These are phyloP conservation scores for Ditula angustiorana DNA, from an alignment of 2,888 invertebrate species.

Conservation along the genomic window DNA sequence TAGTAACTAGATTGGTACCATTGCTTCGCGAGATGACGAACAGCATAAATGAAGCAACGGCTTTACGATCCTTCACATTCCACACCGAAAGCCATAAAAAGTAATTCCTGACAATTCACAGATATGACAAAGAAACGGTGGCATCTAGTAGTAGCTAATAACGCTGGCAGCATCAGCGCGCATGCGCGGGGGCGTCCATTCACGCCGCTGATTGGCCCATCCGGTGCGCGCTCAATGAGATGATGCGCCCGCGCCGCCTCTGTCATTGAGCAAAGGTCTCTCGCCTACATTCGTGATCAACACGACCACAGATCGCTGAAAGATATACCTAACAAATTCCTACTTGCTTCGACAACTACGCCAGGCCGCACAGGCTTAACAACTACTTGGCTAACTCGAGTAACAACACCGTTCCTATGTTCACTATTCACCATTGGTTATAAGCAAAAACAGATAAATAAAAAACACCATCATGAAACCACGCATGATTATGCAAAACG, in stretches of 20 bases:
- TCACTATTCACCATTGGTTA: background rate
- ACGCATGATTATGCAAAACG: slow-evolving; percentile 60
- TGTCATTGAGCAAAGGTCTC: slow-evolving; percentile 83
- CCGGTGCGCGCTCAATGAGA: slow-evolving; percentile 85
- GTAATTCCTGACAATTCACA: slow-evolving; percentile 75
- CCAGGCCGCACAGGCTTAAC: background rate
- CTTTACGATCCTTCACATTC: slow-evolving; percentile 74
- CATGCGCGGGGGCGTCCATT: slow-evolving; percentile 83
- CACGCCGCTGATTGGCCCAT: slow-evolving; percentile 85
- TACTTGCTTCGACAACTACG: background rate
- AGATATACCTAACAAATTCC: slow-evolving; percentile 49
- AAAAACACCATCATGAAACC: too few species aligned
- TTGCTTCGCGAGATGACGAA: slow-evolving; percentile 18
- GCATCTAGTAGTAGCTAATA: slow-evolving; percentile 78
- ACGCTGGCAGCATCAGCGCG: slow-evolving; percentile 64
- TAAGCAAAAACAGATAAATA: slow-evolving; percentile 22
- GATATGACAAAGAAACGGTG: slow-evolving; percentile 78
- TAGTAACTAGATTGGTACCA: slow-evolving; percentile 3
- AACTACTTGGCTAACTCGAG: background rate
- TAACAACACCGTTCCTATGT: background rate
- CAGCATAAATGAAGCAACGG: slow-evolving; percentile 50
- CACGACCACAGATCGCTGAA: slow-evolving; percentile 58
- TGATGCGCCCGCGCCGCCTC: slow-evolving; percentile 79
- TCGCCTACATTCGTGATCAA: slow-evolving; percentile 81
- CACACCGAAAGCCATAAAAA: slow-evolving; percentile 70